Percentiles rank a stretch among this genome's conserved stretches.
Conservation (phyloP, 1,140 invertebrate genomes). For the Drosophila bipectinata region DNA sequence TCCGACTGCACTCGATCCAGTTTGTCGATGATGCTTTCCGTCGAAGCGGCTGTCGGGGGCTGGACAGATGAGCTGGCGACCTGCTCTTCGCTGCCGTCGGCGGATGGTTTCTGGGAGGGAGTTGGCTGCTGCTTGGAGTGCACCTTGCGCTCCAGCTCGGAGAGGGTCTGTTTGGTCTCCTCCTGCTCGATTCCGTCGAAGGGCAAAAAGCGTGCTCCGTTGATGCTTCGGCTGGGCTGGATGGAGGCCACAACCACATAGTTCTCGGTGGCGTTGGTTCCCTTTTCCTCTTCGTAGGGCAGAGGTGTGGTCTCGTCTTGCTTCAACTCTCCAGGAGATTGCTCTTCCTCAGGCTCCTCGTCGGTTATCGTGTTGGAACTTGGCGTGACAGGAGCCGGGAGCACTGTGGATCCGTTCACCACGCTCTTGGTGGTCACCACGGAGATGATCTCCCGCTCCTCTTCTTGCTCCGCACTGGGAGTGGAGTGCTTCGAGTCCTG, state of each 20-base stretch:
- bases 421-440: constrained; percentile 92
- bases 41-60: constrained; percentile 54
- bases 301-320: constrained; percentile 40
- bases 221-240: constrained; percentile 92
- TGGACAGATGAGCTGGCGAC: constrained; percentile 26
- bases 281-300: constrained; percentile 45
- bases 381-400: constrained; percentile 84
- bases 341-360: constrained; percentile 31
- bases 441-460: constrained; percentile 88
- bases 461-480: constrained; percentile 27
- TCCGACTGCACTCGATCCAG: constrained; percentile 92
- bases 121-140: constrained; percentile 67
- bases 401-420: constrained; percentile 88
- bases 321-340: constrained; percentile 51
- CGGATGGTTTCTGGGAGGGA: constrained; percentile 54
- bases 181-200: constrained; percentile 90
- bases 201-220: constrained; percentile 91
- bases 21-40: constrained; percentile 93
- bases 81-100: constrained; percentile 65
- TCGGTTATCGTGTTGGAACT: constrained; percentile 37
- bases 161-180: constrained; percentile 86
- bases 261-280: constrained; percentile 85
- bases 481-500: constrained; percentile 16
- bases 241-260: constrained; percentile 92
- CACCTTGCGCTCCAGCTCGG: constrained; percentile 83